Evolutionary conservation across 2,113 vertebrate species (phyloP), one percentile per base, ranked within the genome.

Genomic region (Sinocyclocheilus anshuiensis): DNA sequence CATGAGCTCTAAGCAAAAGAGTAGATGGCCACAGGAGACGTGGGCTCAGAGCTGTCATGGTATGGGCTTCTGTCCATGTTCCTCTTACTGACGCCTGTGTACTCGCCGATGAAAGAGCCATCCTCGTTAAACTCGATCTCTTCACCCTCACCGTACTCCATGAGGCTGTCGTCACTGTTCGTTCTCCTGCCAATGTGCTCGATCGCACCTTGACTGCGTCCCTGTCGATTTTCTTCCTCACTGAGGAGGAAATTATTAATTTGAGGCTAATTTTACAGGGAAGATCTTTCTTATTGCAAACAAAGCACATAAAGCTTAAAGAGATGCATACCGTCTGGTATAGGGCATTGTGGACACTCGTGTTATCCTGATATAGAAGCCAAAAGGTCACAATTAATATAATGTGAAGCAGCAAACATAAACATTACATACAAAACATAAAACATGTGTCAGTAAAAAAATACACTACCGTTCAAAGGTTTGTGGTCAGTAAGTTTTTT

Each of bases 101-200:
- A 99, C 92, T 99, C 97, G 84, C 98, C 98, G 6, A 99, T 99
- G 89, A 99, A 99, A 6, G 98, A 99, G 81, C 98, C 98, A 0
- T 99, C 98, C 89, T 99, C 98, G 0, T 98, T 97, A 91, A 99
- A 99, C 87, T 96, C 96, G 1, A 97, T 97, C 86, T 98, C 97
- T 0, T 96, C 97, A 0, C 97, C 97, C 57, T 99, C 97, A 0
- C 97, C 97, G 0, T 99, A 99, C 91, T 99, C 98, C 93, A 99
- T 97, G 92, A 99, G 93, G 91, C 98, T 99, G 93, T 99, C 98
- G 0, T 99, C 97, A 0, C 98, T 99, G 91, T 98, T 97, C 61
- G 93, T 93, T n/a, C 90, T 92, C 86, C 97, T 98, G 91, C 97
- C 96, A 84, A 97, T 98, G 50, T 96, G 95, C 1, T 98, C 97